Percentiles rank a stretch among this genome's conserved stretches.
Evolutionary conservation across 2,888 invertebrate species (phyloP).

Genomic region (Macaria liturata): DNA sequence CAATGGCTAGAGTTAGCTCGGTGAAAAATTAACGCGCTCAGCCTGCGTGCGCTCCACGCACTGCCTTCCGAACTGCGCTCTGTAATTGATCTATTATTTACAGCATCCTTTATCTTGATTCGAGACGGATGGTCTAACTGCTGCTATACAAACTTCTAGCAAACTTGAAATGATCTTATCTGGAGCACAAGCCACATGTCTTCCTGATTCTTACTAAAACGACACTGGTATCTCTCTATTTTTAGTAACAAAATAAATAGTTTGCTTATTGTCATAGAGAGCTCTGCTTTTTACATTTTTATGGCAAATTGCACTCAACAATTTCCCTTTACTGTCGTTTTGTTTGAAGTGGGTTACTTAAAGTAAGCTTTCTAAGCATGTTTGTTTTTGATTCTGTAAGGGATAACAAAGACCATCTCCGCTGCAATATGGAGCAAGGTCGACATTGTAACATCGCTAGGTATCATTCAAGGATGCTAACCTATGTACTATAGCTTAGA

Average conservation of each 20-base stretch:
- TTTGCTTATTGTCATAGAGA: too few relatives aligned
- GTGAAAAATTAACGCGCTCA: slow-evolving; percentile 66
- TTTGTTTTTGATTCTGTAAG: slow-evolving; percentile 5
- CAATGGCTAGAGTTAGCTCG: slow-evolving; percentile 60
- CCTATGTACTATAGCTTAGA: background rate
- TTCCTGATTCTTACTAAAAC: too few relatives aligned
- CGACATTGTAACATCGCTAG: slow-evolving; percentile 21
- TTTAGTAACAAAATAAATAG: too few relatives aligned
- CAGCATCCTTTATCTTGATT: slow-evolving; percentile 2
- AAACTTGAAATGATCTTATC: background rate
- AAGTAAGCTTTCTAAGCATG: background rate
- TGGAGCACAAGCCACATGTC: too few relatives aligned
- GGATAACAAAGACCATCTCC: slow-evolving; percentile 11
- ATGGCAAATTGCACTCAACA: too few relatives aligned
- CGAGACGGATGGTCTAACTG: background rate
- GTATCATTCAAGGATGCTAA: slow-evolving; percentile 24
- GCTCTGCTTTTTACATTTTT: too few relatives aligned
- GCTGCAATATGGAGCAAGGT: slow-evolving; percentile 30
- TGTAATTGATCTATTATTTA: slow-evolving; percentile 34
- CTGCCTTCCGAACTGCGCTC: slow-evolving; percentile 33
- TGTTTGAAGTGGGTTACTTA: too few relatives aligned
- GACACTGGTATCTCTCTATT: too few relatives aligned
- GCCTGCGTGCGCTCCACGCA: slow-evolving; percentile 50
- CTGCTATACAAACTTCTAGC: background rate
- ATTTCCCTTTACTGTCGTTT: too few relatives aligned